Conservation (phyloP, 2,113 vertebrate species). For the Hippopotamus amphibius region DNA sequence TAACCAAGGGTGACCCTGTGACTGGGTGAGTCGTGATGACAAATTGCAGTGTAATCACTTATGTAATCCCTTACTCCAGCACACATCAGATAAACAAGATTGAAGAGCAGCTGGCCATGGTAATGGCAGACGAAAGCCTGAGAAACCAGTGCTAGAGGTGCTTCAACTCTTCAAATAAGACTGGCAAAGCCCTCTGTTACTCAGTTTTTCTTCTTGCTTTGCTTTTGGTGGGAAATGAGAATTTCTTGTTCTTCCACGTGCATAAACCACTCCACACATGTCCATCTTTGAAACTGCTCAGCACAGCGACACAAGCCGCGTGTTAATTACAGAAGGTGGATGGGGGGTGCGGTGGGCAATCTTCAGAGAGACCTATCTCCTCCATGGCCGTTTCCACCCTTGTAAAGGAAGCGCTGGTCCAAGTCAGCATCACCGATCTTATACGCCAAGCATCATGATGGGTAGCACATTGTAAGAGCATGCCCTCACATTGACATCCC, state of each 20-base stretch:
- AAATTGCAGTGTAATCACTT: not conserved
- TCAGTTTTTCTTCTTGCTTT: not conserved
- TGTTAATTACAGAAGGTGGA: not conserved
- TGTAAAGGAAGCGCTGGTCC: not conserved
- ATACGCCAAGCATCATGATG: fast-evolving
- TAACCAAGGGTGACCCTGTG: not conserved
- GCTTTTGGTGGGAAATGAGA: not conserved
- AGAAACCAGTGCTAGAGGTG: not conserved
- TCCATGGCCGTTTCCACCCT: not conserved
- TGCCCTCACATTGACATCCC: not conserved
- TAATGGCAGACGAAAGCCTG: not conserved
- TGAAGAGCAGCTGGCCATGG: not conserved
- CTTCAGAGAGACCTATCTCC: not conserved
- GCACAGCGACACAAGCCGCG: not conserved
- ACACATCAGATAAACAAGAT: not conserved
- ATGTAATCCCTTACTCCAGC: not conserved
- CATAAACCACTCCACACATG: not conserved
- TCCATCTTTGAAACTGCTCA: not conserved
- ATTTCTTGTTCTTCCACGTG: not conserved
- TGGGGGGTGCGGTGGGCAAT: fast-evolving
- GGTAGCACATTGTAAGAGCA: not conserved
- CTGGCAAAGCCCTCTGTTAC: not conserved
- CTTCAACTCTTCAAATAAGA: not conserved
- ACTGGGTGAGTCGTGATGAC: not conserved
- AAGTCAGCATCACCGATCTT: not conserved